Base-by-base conservation (phyloP, 2,797 vertebrate genomes). In the Anguilla anguilla region DNA sequence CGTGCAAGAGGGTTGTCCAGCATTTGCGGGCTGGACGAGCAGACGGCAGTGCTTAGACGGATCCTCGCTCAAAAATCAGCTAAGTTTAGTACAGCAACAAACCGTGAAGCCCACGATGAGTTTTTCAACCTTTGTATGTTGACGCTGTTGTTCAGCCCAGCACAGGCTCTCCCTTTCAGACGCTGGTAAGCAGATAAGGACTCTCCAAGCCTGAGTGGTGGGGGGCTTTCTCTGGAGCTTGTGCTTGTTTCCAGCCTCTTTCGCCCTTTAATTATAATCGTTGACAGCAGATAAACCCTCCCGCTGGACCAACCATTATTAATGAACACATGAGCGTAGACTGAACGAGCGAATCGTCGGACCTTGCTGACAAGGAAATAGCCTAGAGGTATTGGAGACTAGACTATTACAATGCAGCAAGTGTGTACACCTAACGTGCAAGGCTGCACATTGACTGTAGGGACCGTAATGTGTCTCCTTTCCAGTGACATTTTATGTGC, bases 221-320 rank as follows among this genome's bases (percentile, higher is more conserved):
- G 39, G 25, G 7, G 13, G 35, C 74, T 82, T 43, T 51, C 67
- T 11, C 59, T 51, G 57, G 84, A 25, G 77, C 83, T 77, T 39
- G 43, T 67, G 86, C 84, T 67, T 55, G 90, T 91, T 90, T 53
- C 82, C 57, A 77, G 90, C 25, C 77, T 46, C 55, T 87, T 88
- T 87, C 83, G 28, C 87, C 25, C n/a, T 77, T 87, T 92, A 87
- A 93, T 92, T 88, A 53, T 53, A 90, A 90, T 90, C 84, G 86
- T 55, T 35, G 31, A 35, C 88, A 81, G 35, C 77, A 28, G 74
- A 69, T 89, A 64, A 88, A 90, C 87, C 85, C 53, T 72, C 86
- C 67, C 2, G 79, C 85, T 89, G 83, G 85, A 88, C 61, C 59
- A 59, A 55, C 55, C 64, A 22, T 85, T 81, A 69, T 83, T 87